Evolutionary conservation across 2,797 vertebrate genomes (phyloP).

Genomic region (Menidia menidia): DNA sequence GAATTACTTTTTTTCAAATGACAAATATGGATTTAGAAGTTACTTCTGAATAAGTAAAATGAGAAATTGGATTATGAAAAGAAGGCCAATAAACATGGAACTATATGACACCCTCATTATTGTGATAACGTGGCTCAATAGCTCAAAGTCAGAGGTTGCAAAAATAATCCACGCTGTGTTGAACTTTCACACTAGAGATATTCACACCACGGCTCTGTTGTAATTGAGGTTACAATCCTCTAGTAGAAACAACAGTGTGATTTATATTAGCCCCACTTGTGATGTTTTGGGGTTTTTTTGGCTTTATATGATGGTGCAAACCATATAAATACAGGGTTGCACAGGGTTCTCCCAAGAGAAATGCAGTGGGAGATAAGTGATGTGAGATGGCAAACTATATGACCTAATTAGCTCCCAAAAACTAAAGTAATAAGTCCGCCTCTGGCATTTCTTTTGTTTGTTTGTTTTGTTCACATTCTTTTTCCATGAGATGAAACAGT

Average conservation of each 20-base stretch:
- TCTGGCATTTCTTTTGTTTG: no score
- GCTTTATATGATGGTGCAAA: conserved; percentile 12
- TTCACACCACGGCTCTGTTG: conserved; percentile 5
- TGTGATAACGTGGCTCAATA: conserved; percentile 23
- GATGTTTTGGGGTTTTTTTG: neutral
- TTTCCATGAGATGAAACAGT: conserved; percentile 60
- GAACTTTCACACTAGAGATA: conserved; percentile 21
- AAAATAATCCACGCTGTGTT: conserved; percentile 18
- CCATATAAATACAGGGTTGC: conserved; percentile 20
- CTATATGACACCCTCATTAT: conserved; percentile 5
- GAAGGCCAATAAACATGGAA: neutral
- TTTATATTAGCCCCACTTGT: conserved; percentile 31
- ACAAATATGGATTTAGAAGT: neutral
- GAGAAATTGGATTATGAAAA: conserved; percentile 1
- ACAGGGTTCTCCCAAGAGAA: conserved; percentile 27
- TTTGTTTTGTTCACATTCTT: no score
- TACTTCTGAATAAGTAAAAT: neutral
- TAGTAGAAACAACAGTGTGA: conserved; percentile 32
- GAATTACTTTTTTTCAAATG: conserved; percentile 2
- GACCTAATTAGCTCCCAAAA: conserved; percentile 58
- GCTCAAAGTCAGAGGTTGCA: conserved; percentile 30
- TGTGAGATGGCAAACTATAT: conserved; percentile 46
- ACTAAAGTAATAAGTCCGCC: neutral
- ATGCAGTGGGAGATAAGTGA: conserved; percentile 35
- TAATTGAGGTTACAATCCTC: conserved; percentile 37